Percentiles rank a stretch among this genome's conserved stretches.
These are phyloP conservation scores for Poeciliopsis occidentalis DNA, from an alignment of 2,113 vertebrate genomes.

Conservation along the genomic window DNA sequence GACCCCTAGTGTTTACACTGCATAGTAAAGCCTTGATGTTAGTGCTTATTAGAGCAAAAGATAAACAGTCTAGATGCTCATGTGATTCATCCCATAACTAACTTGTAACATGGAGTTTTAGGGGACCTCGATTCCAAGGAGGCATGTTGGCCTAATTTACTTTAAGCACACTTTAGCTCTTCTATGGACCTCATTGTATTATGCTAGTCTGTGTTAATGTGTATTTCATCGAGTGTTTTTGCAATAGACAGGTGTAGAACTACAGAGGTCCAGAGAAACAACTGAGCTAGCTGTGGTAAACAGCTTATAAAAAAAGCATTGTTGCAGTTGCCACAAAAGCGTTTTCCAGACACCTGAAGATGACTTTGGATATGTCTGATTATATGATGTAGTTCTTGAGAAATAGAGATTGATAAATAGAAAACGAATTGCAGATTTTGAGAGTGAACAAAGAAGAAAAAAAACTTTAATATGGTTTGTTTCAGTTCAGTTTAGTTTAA, in stretches of 20 bases:
- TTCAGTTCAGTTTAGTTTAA: neutral
- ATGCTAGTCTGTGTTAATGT: slow-evolving; percentile 18
- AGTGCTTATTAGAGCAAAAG: slow-evolving; percentile 17
- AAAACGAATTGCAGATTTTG: neutral
- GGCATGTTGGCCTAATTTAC: slow-evolving; percentile 37
- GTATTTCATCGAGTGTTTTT: neutral
- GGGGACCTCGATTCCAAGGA: slow-evolving; percentile 31
- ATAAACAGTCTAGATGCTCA: neutral
- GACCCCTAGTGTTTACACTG: neutral
- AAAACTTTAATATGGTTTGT: neutral
- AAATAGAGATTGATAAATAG: slow-evolving; percentile 4
- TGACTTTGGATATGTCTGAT: neutral
- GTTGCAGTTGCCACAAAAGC: neutral
- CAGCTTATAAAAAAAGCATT: neutral
- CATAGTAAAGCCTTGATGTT: slow-evolving; percentile 7
- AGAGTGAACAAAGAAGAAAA: neutral
- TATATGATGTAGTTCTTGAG: neutral
- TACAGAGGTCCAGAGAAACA: neutral
- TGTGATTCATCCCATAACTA: neutral
- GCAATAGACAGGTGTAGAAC: neutral
- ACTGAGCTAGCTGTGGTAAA: neutral
- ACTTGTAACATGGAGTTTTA: slow-evolving; percentile 2
- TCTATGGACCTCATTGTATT: slow-evolving; percentile 20
- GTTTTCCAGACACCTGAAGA: neutral
- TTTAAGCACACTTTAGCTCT: slow-evolving; percentile 21